Percentiles rank a stretch among this genome's conserved stretches.
Conservation (phyloP, 2,113 vertebrate genomes). For the Stigmatopora nigra region DNA sequence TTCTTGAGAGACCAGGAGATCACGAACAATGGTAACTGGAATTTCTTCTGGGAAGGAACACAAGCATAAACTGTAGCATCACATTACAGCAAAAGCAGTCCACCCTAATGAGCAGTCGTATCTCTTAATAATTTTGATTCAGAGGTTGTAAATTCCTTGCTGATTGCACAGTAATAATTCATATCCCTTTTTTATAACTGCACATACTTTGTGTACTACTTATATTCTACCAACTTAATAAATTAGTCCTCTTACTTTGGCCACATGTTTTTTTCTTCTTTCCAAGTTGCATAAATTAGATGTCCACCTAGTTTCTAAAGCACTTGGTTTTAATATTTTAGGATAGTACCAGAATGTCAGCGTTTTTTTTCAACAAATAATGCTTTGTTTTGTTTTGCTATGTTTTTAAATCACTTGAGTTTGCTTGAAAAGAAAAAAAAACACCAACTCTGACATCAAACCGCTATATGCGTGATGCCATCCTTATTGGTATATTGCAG, state of each 20-base stretch:
- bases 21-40: conserved; percentile 29
- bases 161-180: not conserved
- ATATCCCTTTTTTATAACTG: not conserved
- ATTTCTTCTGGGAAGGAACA: conserved; percentile 14
- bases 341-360: too few relatives aligned
- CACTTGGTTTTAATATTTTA: not conserved
- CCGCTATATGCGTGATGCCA: not conserved
- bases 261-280: not conserved
- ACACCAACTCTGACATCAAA: not conserved
- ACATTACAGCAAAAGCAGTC: conserved; percentile 14
- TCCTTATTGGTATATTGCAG: conserved; percentile 11
- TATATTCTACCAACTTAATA: not conserved
- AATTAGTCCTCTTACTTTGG: not conserved
- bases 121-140: conserved; percentile 11
- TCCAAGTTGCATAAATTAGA: not conserved
- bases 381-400: too few relatives aligned
- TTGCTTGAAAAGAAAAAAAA: too few relatives aligned
- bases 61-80: conserved; percentile 18
- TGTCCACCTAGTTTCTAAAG: not conserved
- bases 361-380: too few relatives aligned
- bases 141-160: conserved; percentile 2
- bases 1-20: conserved; percentile 42
- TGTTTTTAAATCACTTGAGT: too few relatives aligned
- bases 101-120: conserved; percentile 9
- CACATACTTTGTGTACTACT: too few relatives aligned